Evolutionary conservation across 2,113 vertebrate genomes (phyloP).

Genomic region (Ivindomyrus marchei): DNA sequence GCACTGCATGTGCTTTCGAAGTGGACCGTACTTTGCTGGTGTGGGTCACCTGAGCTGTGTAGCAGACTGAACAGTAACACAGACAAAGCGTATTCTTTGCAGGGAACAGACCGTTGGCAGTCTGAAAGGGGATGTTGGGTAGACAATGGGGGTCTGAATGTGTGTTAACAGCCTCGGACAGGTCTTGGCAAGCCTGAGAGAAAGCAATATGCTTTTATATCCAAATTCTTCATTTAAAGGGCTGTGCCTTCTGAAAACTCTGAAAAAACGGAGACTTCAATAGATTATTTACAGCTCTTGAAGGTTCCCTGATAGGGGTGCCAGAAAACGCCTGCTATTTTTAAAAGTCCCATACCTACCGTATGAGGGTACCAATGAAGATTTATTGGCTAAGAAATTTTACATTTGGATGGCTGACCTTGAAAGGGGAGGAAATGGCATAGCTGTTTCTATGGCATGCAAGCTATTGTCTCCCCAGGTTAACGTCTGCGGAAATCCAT

Average conservation of each 20-base stretch:
- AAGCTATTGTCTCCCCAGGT: neutral
- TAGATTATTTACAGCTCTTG: constrained; percentile 40
- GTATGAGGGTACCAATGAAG: constrained; percentile 27
- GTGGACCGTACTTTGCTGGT: neutral
- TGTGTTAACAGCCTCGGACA: constrained; percentile 3
- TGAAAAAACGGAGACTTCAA: constrained; percentile 21
- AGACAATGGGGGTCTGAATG: constrained; percentile 1
- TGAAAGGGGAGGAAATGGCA: constrained; percentile 19
- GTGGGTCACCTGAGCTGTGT: constrained; percentile 28
- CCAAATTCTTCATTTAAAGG: constrained; percentile 21
- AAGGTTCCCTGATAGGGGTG: constrained; percentile 34
- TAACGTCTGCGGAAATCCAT: neutral
- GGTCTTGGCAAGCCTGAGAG: neutral
- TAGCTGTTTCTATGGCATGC: constrained; percentile 19
- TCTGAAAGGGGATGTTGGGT: constrained; percentile 4
- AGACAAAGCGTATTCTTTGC: neutral
- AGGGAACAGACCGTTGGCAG: neutral
- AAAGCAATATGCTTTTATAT: constrained; percentile 15
- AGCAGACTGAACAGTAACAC: constrained; percentile 20
- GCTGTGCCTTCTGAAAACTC: constrained; percentile 25
- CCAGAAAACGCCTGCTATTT: constrained; percentile 44
- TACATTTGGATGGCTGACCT: constrained; percentile 30
- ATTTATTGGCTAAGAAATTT: constrained; percentile 36
- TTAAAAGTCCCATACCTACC: constrained; percentile 46
- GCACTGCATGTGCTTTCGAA: neutral